Conservation (phyloP, 2,888 invertebrate genomes). For the Drosophila emarginata region DNA sequence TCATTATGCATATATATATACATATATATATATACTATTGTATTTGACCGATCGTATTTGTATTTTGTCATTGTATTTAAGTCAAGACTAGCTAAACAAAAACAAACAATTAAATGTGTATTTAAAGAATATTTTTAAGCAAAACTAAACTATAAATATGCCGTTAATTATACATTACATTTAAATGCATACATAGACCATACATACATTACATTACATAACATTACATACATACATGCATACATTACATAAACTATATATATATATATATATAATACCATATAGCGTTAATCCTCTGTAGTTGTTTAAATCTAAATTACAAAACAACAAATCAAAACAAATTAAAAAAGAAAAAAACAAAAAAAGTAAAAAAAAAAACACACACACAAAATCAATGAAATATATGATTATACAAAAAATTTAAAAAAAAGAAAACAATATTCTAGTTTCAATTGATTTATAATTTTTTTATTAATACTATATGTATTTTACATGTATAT, state of each 20-base stretch:
- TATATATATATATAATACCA: conserved; percentile 55
- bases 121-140: conserved; percentile 74
- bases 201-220: conserved; percentile 53
- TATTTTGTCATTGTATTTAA: conserved; percentile 51
- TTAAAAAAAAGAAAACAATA: conserved; percentile 10
- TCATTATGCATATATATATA: not conserved
- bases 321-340: conserved; percentile 25
- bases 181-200: conserved; percentile 49
- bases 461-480: not conserved
- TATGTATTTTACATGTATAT: no score
- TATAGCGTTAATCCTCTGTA: conserved; percentile 77
- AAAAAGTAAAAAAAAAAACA: conserved; percentile 34
- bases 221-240: conserved; percentile 56
- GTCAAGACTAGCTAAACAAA: conserved; percentile 43
- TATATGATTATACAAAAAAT: conserved; percentile 72
- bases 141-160: conserved; percentile 59
- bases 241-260: conserved; percentile 64
- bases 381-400: conserved; percentile 63
- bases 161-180: conserved; percentile 64
- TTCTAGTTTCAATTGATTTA: conserved; percentile 26
- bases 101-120: conserved; percentile 57
- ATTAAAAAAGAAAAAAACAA: conserved; percentile 25
- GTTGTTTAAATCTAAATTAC: conserved; percentile 74
- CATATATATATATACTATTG: conserved; percentile 34
- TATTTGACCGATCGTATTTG: conserved; percentile 18